A percentile compares a stretch with the other conserved stretches of the same genome.
These are phyloP conservation scores for Phylloscopus whistleri DNA, from an alignment of 2,113 vertebrate genomes.

Conservation along the genomic window DNA sequence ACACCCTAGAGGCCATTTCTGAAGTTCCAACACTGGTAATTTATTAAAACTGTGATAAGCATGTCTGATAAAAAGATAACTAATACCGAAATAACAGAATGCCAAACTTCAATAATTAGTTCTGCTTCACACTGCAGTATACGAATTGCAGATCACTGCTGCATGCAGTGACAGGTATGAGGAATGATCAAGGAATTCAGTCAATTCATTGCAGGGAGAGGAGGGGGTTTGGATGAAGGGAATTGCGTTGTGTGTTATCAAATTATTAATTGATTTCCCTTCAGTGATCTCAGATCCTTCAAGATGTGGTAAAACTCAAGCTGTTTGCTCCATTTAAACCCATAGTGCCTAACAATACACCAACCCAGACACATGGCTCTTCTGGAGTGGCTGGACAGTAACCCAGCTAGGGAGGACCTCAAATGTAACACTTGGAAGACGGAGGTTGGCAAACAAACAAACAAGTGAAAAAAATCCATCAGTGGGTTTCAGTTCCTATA, in stretches of 20 bases:
- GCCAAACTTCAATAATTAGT: constrained; percentile 7
- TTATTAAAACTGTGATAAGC: constrained; percentile 48
- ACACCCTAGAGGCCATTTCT: constrained; percentile 2
- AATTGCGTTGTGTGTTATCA: neutral
- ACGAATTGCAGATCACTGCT: neutral
- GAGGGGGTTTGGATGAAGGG: neutral
- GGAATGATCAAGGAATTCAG: neutral
- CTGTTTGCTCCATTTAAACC: neutral
- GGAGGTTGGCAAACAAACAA: neutral
- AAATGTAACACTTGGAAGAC: neutral
- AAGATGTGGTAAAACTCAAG: neutral
- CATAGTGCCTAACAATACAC: neutral
- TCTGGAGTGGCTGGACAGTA: neutral
- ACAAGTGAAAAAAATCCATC: neutral
- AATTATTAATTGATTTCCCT: constrained; percentile 31
- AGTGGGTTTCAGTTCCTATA: neutral
- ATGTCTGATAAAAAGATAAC: constrained; percentile 46
- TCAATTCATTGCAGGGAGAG: neutral
- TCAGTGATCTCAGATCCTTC: neutral
- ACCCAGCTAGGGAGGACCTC: neutral
- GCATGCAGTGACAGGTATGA: constrained; percentile 15
- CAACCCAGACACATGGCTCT: fast-evolving
- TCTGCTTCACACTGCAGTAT: neutral
- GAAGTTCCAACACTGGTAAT: constrained; percentile 27
- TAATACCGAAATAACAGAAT: neutral